phyloP scores from a whole-genome alignment of 2,113 vertebrate genomes.

The Monarcha castaneiventris region DNA sequence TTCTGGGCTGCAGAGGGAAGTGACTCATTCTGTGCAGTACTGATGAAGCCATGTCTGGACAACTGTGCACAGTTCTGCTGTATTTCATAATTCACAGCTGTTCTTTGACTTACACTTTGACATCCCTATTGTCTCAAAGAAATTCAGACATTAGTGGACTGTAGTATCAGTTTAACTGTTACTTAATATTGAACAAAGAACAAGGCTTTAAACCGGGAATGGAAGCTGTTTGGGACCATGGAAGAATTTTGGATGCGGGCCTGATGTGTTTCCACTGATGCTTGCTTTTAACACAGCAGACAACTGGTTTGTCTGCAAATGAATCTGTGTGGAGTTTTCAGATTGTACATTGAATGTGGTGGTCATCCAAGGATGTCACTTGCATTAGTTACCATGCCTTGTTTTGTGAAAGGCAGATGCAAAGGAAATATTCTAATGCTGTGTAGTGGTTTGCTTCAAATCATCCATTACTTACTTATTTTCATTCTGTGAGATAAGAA shows the following conservation, averaged over 20 bases:
- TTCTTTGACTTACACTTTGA: not conserved
- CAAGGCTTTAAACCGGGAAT: not conserved
- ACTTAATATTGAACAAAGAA: not conserved
- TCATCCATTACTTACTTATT: no score
- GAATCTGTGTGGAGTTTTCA: not conserved
- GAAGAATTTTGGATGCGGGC: not conserved
- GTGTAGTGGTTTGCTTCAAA: no score
- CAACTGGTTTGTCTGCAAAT: not conserved
- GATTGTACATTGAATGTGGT: not conserved
- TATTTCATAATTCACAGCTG: not conserved
- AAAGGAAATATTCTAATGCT: not conserved
- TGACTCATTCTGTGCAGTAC: not conserved
- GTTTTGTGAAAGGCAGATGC: not conserved
- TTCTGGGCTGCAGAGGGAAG: not conserved
- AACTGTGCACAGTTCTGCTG: not conserved
- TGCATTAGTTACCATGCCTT: not conserved
- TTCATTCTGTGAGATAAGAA: no score
- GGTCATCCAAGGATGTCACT: not conserved
- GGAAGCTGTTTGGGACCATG: not conserved
- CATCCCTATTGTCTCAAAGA: not conserved
- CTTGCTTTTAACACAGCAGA: not conserved
- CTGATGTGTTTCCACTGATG: not conserved
- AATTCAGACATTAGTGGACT: not conserved
- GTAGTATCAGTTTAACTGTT: not conserved
- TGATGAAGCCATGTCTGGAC: not conserved